A percentile compares a stretch with the other conserved stretches of the same genome.
These are phyloP conservation scores for Kradibia gibbosae DNA, from an alignment of 1,140 invertebrate species.

Conservation along the genomic window DNA sequence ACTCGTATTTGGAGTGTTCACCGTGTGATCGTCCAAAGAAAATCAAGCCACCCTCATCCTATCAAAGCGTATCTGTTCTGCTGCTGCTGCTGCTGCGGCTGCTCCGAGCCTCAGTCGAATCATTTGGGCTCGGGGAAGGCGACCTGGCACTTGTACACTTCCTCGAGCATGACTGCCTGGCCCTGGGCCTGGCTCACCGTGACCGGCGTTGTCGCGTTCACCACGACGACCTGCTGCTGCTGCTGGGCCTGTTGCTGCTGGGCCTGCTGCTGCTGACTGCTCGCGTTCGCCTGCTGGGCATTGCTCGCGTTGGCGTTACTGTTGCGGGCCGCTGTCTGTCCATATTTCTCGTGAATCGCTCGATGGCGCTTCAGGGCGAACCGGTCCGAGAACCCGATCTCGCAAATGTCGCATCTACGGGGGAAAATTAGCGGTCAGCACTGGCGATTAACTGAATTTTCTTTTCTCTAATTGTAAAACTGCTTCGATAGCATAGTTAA, in stretches of 20 bases:
- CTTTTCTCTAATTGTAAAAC: slow-evolving; percentile 23
- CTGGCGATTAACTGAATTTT: slow-evolving; percentile 31
- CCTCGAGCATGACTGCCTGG: slow-evolving; percentile 70
- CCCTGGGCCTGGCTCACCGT: slow-evolving; percentile 70
- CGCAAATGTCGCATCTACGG: slow-evolving; percentile 86
- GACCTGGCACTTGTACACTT: slow-evolving; percentile 74
- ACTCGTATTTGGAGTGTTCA: slow-evolving; percentile 4
- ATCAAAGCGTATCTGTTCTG: slow-evolving; percentile 44
- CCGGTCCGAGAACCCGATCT: slow-evolving; percentile 88
- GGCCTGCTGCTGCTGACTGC: slow-evolving; percentile 65
- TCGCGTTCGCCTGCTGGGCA: slow-evolving; percentile 65
- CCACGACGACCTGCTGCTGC: slow-evolving; percentile 68
- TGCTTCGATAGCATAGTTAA: too few species aligned
- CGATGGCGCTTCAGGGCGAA: slow-evolving; percentile 85
- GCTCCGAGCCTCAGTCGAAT: slow-evolving; percentile 61
- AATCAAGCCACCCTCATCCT: slow-evolving; percentile 21
- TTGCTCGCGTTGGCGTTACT: slow-evolving; percentile 67
- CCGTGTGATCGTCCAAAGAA: slow-evolving; percentile 4
- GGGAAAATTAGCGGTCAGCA: slow-evolving; percentile 39
- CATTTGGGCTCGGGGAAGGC: slow-evolving; percentile 73
- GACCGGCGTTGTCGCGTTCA: slow-evolving; percentile 68
- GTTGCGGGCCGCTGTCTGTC: slow-evolving; percentile 72
- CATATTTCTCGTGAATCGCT: slow-evolving; percentile 85
- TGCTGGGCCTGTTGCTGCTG: slow-evolving; percentile 62
- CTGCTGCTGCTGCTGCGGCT: slow-evolving; percentile 18